Conservation (phyloP, 2,797 vertebrate genomes). For the Galago senegalensis region DNA sequence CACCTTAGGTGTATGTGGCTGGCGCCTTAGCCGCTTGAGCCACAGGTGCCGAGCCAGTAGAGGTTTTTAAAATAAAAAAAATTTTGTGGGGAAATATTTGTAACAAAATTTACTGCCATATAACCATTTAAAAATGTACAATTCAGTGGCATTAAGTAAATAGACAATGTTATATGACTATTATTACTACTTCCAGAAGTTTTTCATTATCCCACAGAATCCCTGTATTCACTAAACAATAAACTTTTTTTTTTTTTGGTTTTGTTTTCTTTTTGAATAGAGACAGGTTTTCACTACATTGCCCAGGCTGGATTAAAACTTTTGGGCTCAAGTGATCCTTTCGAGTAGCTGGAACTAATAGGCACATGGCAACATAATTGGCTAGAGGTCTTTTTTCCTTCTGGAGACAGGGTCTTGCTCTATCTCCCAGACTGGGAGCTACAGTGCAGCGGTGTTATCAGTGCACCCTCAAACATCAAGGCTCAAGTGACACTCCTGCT, state of each 20-base stretch:
- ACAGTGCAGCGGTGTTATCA: not conserved
- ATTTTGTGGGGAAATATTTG: not conserved
- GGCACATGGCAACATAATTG: not conserved
- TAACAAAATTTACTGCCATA: not conserved
- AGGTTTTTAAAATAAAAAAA: not conserved
- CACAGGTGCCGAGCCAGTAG: not conserved
- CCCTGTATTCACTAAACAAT: not conserved
- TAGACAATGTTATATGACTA: not conserved
- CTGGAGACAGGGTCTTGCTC: not conserved
- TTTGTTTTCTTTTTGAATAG: not conserved
- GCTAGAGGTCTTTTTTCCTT: not conserved
- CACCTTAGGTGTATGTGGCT: no score
- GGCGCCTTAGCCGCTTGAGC: no score
- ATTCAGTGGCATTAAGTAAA: not conserved
- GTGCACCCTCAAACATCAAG: not conserved
- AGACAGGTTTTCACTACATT: not conserved
- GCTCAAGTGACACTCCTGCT: not conserved
- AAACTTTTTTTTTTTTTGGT: not conserved
- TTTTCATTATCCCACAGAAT: not conserved
- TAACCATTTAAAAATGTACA: not conserved
- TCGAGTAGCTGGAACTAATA: not conserved
- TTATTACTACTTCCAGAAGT: not conserved
- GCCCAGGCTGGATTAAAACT: not conserved
- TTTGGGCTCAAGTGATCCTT: not conserved
- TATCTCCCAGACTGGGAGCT: not conserved